phyloP scores from a whole-genome alignment of 2,797 vertebrate genomes.

The Typhlichthys eigenmanni region DNA sequence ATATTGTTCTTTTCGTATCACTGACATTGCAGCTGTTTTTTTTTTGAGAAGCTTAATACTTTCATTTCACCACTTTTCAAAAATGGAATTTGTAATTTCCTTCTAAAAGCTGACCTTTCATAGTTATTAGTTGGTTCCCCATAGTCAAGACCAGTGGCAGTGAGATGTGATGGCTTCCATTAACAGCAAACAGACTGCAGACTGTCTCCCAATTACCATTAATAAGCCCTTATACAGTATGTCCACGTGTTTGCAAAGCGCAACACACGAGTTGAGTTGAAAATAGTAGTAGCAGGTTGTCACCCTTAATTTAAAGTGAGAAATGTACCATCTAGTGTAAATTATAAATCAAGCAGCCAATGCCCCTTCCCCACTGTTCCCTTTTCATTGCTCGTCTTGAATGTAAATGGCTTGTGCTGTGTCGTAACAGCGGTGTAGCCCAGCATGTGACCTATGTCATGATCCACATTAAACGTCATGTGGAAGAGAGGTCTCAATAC shows the following conservation, averaged over 20 bases:
- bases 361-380: no score
- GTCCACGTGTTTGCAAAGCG: no score
- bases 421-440: neutral
- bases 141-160: neutral
- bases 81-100: neutral
- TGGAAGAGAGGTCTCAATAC: neutral
- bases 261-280: neutral
- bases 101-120: neutral
- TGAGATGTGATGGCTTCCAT: conserved; percentile 2
- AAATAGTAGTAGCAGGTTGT: no score
- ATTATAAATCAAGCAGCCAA: no score
- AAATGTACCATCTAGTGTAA: no score
- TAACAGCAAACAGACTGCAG: neutral
- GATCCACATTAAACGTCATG: neutral
- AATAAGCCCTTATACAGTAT: neutral
- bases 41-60: conserved; percentile 9
- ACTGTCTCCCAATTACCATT: neutral
- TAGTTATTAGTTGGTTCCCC: neutral
- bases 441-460: neutral
- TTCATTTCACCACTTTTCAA: conserved; percentile 2
- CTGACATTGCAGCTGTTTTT: conserved; percentile 10
- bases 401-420: no score
- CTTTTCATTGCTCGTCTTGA: no score
- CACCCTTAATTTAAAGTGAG: no score
- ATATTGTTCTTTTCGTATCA: neutral